Evolutionary conservation across 2,113 vertebrate species (phyloP).

Genomic region (Tachycineta bicolor): DNA sequence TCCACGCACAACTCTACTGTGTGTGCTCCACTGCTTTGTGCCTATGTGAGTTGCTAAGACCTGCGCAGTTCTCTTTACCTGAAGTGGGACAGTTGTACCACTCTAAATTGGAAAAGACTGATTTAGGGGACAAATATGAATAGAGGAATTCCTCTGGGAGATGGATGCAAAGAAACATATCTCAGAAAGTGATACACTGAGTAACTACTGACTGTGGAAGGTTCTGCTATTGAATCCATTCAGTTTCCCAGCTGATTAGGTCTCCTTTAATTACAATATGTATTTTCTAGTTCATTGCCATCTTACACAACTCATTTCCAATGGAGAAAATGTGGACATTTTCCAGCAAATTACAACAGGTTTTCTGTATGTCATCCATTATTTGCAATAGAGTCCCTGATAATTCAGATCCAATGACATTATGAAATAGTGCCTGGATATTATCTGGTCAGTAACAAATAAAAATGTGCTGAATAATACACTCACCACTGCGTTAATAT

Average conservation of each 20-base stretch:
- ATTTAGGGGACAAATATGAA: not conserved
- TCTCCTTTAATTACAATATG: not conserved
- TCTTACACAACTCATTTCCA: not conserved
- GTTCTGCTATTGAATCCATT: not conserved
- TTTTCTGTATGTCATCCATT: not conserved
- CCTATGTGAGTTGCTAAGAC: not conserved
- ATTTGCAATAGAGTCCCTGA: not conserved
- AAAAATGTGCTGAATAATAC: not conserved
- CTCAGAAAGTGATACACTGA: not conserved
- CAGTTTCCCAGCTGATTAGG: not conserved
- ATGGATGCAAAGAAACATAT: not conserved
- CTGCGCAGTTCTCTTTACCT: not conserved
- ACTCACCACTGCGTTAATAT: not conserved
- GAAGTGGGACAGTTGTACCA: not conserved
- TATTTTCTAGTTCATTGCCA: not conserved
- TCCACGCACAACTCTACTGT: not conserved
- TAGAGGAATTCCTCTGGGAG: not conserved
- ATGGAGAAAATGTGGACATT: not conserved
- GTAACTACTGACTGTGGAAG: not conserved
- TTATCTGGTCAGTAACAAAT: not conserved
- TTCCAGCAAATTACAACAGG: not conserved
- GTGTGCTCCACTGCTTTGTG: not conserved
- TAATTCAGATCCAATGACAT: not conserved
- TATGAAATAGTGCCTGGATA: not conserved
- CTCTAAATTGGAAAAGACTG: not conserved